Evolutionary conservation across 1,140 invertebrate species (phyloP), one percentile per base, ranked within the genome.

Genomic region (Propsilocerus akamusi): DNA sequence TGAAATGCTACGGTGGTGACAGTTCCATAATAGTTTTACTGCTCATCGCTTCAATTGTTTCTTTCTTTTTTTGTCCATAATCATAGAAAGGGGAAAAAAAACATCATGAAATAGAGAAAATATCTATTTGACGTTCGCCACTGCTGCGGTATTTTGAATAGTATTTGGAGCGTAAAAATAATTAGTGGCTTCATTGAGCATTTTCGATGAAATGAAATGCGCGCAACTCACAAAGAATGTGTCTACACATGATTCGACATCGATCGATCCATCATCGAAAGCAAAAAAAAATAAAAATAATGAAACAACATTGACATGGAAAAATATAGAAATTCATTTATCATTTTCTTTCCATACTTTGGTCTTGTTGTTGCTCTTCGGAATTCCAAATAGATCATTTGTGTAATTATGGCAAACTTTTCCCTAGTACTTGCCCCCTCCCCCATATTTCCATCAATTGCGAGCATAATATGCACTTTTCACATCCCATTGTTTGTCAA

Each of bases 131-230:
- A 30, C n/a, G n/a, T 11, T 11, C 10, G 10, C 28, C 10, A 11
- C n/a, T 30, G n/a, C 28, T 30, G n/a, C n/a, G 28, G 28, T 30
- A 30, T 30, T 30, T 17, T 37, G 6, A 6, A 17, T 41, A 41
- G 22, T 41, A 41, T 41, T 41, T 41, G 34, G 34, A 41, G 34
- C 34, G 22, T 41, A 20, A 41, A 41, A 41, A 41, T 41, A 41
- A 41, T 41, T 41, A 41, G 34, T 41, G 34, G 34, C 34, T 41
- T 41, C 34, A 41, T 41, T 41, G 34, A 41, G 22, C 34, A 41
- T n/a, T n/a, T n/a, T n/a, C n/a, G n/a, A n/a, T n/a, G n/a, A n/a
- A n/a, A n/a, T n/a, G n/a, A n/a, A n/a, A n/a, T n/a, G n/a, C n/a
- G n/a, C n/a, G n/a, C n/a, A n/a, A n/a, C n/a, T n/a, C n/a, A n/a